phyloP scores from a whole-genome alignment of 1,140 invertebrate species.

The Eriosoma lanigerum region DNA sequence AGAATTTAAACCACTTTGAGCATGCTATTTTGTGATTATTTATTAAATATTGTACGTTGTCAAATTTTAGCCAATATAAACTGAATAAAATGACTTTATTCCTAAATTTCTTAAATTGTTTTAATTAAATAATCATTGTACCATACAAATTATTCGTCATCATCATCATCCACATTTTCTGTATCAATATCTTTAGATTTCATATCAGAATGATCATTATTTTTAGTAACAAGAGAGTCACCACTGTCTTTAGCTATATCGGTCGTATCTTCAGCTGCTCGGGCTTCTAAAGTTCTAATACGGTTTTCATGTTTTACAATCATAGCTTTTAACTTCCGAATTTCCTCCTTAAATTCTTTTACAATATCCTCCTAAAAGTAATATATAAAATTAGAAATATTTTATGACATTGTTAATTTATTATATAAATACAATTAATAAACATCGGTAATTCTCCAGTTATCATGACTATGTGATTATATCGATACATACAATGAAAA shows the following conservation, averaged over 20 bases:
- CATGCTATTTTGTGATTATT: slow-evolving; percentile 35
- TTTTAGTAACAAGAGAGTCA: slow-evolving; percentile 17
- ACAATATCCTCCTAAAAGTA: slow-evolving; percentile 66
- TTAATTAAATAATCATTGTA: slow-evolving; percentile 1
- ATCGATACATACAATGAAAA: too few species aligned
- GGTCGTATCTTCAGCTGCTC: neutral
- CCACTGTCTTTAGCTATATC: slow-evolving; percentile 21
- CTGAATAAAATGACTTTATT: slow-evolving; percentile 10
- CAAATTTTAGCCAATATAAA: slow-evolving; percentile 28
- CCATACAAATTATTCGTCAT: slow-evolving; percentile 13
- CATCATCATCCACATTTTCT: slow-evolving; percentile 14
- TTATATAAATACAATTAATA: neutral
- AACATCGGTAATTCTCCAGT: too few species aligned
- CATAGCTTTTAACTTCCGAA: slow-evolving; percentile 87
- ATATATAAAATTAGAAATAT: neutral
- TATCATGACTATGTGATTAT: too few species aligned
- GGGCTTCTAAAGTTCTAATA: slow-evolving; percentile 73
- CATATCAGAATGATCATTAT: slow-evolving; percentile 36
- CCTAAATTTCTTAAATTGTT: neutral
- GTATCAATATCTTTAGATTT: slow-evolving; percentile 34
- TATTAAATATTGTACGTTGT: slow-evolving; percentile 33
- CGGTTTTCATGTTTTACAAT: slow-evolving; percentile 93
- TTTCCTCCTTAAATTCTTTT: slow-evolving; percentile 82
- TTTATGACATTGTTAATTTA: neutral
- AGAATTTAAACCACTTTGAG: slow-evolving; percentile 49